Conservation (phyloP, 2,797 vertebrate genomes). For the Tapirus indicus region DNA sequence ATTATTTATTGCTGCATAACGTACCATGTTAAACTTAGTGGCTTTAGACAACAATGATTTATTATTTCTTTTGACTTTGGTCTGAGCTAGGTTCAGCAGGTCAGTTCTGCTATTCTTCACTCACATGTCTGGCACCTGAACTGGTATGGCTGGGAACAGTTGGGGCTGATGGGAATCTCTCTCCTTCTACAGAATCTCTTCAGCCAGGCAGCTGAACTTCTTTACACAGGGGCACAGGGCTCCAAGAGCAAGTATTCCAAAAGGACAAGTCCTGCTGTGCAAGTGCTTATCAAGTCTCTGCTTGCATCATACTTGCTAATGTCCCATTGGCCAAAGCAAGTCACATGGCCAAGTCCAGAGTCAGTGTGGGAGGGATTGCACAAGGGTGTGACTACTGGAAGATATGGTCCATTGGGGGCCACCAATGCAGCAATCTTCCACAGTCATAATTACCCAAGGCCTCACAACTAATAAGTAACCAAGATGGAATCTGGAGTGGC, state of each 20-base stretch:
- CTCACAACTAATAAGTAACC: not conserved
- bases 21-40: not conserved
- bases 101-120: not conserved
- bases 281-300: not conserved
- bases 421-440: not conserved
- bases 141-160: not conserved
- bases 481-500: not conserved
- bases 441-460: not conserved
- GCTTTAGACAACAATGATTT: not conserved
- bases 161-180: not conserved
- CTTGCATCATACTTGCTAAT: not conserved
- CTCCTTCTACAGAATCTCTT: not conserved
- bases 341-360: not conserved
- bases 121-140: not conserved
- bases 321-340: slow-evolving; percentile 19
- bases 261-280: not conserved
- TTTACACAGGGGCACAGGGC: not conserved
- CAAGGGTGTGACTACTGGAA: not conserved
- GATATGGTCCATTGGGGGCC: not conserved
- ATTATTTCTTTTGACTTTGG: not conserved
- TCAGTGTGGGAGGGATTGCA: not conserved
- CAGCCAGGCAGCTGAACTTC: not conserved
- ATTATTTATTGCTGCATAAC: not conserved
- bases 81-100: not conserved
- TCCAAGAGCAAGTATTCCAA: not conserved